Evolutionary conservation across 1,140 invertebrate species (phyloP), one percentile per base, ranked within the genome.

Genomic region (Cydia strobilella): DNA sequence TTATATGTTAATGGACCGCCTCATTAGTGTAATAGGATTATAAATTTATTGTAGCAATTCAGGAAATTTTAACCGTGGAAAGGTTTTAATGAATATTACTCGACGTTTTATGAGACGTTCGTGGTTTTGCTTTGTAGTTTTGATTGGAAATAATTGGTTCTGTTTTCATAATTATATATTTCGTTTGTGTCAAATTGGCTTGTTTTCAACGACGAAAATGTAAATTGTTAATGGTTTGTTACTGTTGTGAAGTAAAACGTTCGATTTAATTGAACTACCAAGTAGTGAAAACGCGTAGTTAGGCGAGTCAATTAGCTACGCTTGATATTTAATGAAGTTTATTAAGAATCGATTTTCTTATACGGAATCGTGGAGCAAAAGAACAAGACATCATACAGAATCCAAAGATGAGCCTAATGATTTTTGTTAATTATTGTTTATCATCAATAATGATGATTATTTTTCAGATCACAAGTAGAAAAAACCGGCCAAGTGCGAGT

Each of bases 1-100:
- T 73, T 48, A 73, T n/a, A 54, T 15, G 18, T 51, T 73, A 54
- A 73, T 48, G 39, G 39, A 51, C 51, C 20, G 15, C 31, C 23
- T 51, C 54, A 73, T 73, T 73, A 48, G 51, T n/a, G 42, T 73
- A 69, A 69, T 69, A 69, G 65, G 65, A 69, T 69, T 69, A n/a
- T n/a, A n/a, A n/a, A n/a, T n/a, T n/a, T n/a, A 69, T 31, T 69
- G 65, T 69, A 35, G 65, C 65, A 18, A 69, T 69, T 69, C 65
- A 42, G 27, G 65, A 18, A 69, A 42, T 35, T 69, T 69, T 69
- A 35, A 69, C 18, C 27, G 65, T 7, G n/a, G 15, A 42, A 39
- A 35, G 31, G 65, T 69, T 69, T 69, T 69, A 69, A 69, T 69
- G 65, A 69, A 42, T 69, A 42, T n/a, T 39, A 4, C 65, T 69